phyloP scores from a whole-genome alignment of 2,113 vertebrate genomes.

The Mungos mungo region DNA sequence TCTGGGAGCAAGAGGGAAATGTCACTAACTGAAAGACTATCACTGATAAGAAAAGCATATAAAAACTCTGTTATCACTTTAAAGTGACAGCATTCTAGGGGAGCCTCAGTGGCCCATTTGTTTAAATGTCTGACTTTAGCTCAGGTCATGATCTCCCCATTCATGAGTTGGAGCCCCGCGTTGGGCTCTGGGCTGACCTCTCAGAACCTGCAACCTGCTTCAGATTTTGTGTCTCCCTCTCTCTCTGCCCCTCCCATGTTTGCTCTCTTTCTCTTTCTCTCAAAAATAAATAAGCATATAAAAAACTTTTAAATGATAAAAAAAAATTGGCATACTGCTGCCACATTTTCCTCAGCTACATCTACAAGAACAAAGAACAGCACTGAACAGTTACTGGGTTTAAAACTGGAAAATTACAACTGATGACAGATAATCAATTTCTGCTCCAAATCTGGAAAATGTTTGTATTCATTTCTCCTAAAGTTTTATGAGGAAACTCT shows the following conservation, averaged over 20 bases:
- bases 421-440: background rate
- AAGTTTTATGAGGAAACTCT: background rate
- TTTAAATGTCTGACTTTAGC: too few species aligned
- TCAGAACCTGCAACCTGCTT: too few species aligned
- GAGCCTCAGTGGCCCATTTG: too few species aligned
- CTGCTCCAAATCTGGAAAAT: background rate
- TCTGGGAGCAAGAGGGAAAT: background rate
- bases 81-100: background rate
- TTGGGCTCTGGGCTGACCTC: too few species aligned
- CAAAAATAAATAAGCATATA: too few species aligned
- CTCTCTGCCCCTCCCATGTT: too few species aligned
- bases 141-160: too few species aligned
- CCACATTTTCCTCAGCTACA: background rate
- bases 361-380: background rate
- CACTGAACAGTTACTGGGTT: background rate
- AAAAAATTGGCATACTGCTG: background rate
- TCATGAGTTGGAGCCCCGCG: too few species aligned
- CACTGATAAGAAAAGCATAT: background rate
- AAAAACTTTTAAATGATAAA: too few species aligned
- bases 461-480: background rate
- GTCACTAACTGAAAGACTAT: background rate
- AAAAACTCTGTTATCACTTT: background rate
- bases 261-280: too few species aligned
- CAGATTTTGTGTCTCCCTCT: too few species aligned
- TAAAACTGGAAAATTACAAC: slow-evolving; percentile 8